Evolutionary conservation across 2,113 vertebrate species (phyloP).

Genomic region (Fregata magnificens): DNA sequence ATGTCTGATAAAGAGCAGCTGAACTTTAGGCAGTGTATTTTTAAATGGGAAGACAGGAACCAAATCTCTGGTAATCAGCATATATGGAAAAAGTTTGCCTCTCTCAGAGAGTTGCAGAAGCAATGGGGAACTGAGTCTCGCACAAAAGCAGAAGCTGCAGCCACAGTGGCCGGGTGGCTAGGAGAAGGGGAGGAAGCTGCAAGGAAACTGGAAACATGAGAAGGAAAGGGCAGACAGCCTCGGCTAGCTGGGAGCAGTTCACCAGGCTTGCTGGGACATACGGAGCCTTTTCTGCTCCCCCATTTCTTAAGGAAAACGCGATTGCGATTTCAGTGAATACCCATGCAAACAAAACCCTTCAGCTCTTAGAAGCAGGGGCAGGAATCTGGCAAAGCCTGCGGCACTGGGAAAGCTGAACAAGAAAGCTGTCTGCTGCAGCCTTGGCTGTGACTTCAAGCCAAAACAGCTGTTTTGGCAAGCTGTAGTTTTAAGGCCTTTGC

Average conservation of each 20-base stretch:
- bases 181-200: not conserved
- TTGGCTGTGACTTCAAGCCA: not conserved
- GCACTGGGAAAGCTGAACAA: not conserved
- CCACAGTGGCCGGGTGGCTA: accelerated
- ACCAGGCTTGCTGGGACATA: not conserved
- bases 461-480: not conserved
- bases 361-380: not conserved
- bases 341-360: not conserved
- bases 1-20: not conserved
- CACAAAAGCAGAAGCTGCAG: not conserved
- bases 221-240: not conserved
- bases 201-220: not conserved
- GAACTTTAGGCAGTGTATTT: not conserved
- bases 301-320: not conserved
- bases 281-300: not conserved
- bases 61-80: not conserved
- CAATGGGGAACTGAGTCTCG: not conserved
- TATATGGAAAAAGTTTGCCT: constrained; percentile 22
- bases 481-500: not conserved
- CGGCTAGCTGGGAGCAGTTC: not conserved
- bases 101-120: not conserved
- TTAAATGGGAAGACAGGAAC: constrained; percentile 33
- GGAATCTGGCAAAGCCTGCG: not conserved
- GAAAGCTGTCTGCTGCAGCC: not conserved
- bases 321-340: not conserved